Evolutionary conservation across 2,797 vertebrate genomes (phyloP).

Genomic region (Ataeniobius toweri): DNA sequence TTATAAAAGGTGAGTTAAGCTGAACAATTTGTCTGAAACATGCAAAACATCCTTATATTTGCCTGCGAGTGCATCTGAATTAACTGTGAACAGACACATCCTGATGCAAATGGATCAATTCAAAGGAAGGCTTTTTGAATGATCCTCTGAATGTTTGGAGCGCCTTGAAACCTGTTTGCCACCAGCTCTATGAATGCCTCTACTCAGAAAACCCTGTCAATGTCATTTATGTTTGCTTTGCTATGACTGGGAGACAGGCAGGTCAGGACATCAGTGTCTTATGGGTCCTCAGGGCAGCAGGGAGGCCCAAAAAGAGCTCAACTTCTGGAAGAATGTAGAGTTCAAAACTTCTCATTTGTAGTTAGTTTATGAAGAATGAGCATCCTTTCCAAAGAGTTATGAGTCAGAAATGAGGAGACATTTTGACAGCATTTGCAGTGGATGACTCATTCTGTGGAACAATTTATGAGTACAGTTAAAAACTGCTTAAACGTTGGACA

Average conservation of each 20-base stretch:
- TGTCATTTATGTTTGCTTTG: conserved; percentile 1
- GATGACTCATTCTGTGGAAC: neutral
- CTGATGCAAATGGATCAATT: conserved; percentile 54
- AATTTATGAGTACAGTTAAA: neutral
- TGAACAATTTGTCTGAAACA: conserved; percentile 1
- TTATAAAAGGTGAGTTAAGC: neutral
- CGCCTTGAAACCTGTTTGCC: conserved; percentile 1
- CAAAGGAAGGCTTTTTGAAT: conserved; percentile 29
- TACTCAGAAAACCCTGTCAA: neutral
- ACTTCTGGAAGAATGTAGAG: neutral
- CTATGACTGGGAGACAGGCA: neutral
- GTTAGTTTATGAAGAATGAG: neutral
- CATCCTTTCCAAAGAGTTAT: neutral
- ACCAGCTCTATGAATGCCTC: neutral
- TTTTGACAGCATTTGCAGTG: neutral
- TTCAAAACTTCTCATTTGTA: neutral
- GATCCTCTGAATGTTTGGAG: neutral
- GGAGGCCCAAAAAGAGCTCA: neutral
- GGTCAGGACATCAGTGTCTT: neutral
- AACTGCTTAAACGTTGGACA: neutral
- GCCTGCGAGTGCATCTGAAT: conserved; percentile 15
- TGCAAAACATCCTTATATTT: conserved; percentile 55
- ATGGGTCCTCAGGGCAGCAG: neutral
- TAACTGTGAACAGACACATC: conserved; percentile 31
- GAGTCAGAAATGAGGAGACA: neutral